These are phyloP conservation scores for Charaxes varanes DNA, from an alignment of 1,140 invertebrate species.

Conservation along the genomic window DNA sequence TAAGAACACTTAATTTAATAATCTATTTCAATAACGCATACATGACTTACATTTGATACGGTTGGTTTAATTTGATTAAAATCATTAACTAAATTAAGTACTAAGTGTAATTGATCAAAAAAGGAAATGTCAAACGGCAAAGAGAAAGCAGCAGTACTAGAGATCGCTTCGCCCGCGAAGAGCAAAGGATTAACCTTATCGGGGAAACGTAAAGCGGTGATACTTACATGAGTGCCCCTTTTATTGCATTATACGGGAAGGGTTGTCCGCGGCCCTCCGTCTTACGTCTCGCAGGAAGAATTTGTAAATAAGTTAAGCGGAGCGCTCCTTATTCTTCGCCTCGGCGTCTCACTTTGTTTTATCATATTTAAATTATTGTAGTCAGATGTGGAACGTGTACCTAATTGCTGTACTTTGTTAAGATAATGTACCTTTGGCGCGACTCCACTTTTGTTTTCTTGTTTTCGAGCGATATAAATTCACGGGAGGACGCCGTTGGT, in stretches of 20 bases:
- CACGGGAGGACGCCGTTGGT: slow-evolving; percentile 44
- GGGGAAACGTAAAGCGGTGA: slow-evolving; percentile 57
- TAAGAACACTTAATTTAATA: too few relatives aligned
- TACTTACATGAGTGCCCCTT: slow-evolving; percentile 71
- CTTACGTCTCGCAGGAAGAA: slow-evolving; percentile 53
- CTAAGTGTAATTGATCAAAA: too few relatives aligned
- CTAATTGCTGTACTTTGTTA: slow-evolving; percentile 74
- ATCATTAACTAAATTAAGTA: too few relatives aligned
- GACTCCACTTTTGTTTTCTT: slow-evolving; percentile 73
- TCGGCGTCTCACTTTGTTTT: slow-evolving; percentile 66
- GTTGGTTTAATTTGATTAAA: too few relatives aligned
- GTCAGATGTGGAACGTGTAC: slow-evolving; percentile 73
- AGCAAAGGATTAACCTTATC: slow-evolving; percentile 63
- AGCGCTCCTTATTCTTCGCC: slow-evolving; percentile 62
- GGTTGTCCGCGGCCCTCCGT: slow-evolving; percentile 46
- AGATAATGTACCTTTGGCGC: slow-evolving; percentile 73
- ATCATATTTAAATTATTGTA: slow-evolving; percentile 75
- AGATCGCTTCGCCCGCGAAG: slow-evolving; percentile 32
- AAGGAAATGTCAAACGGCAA: slow-evolving; percentile 22
- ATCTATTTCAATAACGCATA: too few relatives aligned
- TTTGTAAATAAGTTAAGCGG: slow-evolving; percentile 71
- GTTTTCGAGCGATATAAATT: slow-evolving; percentile 68
- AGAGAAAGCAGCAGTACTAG: too few relatives aligned
- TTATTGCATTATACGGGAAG: slow-evolving; percentile 71
- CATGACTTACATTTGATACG: too few relatives aligned